Base-by-base conservation (phyloP, 2,113 vertebrate species). In the Chaetura pelagica region DNA sequence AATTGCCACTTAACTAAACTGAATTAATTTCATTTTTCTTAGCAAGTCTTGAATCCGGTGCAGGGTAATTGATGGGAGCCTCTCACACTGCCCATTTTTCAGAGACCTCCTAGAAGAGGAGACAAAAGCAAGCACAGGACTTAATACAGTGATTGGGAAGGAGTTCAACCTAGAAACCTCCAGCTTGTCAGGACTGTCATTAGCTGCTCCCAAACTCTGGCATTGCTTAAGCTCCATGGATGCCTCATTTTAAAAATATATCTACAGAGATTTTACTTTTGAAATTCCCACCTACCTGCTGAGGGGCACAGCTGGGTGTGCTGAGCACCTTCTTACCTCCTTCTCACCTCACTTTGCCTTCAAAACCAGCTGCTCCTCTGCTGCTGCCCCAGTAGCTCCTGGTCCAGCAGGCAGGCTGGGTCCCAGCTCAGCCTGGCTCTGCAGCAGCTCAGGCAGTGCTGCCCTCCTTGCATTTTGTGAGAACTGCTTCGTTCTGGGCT, bases 371-470 rank as follows among this genome's bases (percentile, higher is more conserved):
- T 55, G 83, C 59, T 75, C 15, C 35, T 51, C 32, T 22, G 32
- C 40, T 32, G 18, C 6, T 23, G n/a, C 21, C n/a, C 63, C 35
- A 77, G 80, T 44, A 89, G 81, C 32, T 35, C n/a, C 26, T 62
- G 59, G 3, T 51, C 23, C 40, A 54, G 51, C 1, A 23, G 73
- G 34, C 16, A 11, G 4, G 27, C 9, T 7, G 4, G 26, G 16
- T 6, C 34, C 30, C 21, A 73, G n/a, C 12, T 66, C n/a, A 21
- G 2, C 21, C 23, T 46, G 51, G 12, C 38, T 83, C 57, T 44
- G 52, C 32, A 66, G 40, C 34, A 61, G 55, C 35, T 59, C 1
- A 0, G 3, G 2, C 8, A 26, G 32, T 2, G 10, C 19, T 71
- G 20, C 14, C 51, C 12, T 67, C 51, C 55, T 29, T 12, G 14